Evolutionary conservation across 1,140 invertebrate species (phyloP), one percentile per base, ranked within the genome.

Genomic region (Leptopilina clavipes): DNA sequence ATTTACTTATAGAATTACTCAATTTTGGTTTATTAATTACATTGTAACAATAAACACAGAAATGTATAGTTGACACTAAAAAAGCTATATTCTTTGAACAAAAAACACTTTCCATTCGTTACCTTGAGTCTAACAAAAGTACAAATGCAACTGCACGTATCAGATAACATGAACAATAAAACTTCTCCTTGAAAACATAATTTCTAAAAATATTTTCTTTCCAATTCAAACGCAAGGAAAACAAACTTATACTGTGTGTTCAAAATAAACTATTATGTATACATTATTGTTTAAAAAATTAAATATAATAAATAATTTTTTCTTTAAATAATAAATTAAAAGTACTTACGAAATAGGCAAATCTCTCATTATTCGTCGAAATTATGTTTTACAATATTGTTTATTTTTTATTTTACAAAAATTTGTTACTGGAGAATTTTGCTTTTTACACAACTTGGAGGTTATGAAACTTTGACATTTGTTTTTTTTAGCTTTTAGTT

Each of bases 331-430:
- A 37, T 71, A 71, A 11, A 43, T 72, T 17, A 17, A 37, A 22
- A 59, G 37, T 78, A 82, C 81, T 82, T 71, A 80, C 81, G 77
- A 74, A 10, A 78, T 18, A 14, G 74, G 48, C 7, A 77, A 44
- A 37, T 82, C 77, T 56, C 72, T 79, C 76, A 81, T 82, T 31
- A 12, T 9, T 73, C 11, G 14, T 71, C 12, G 14, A 54, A 37
- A 40, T 75, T 1, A 31, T 31, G 14, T 65, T 22, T 6, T 19
- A n/a, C n/a, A n/a, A n/a, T 14, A 31, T 25, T 25, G 12, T 6
- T 11, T 56, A 1, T 19, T 25, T 11, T 8, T 17, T 52, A 52
- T 3, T 17, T 52, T 52, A 52, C 14, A 8, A 52, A n/a, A 17
- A 17, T 52, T 52, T 52, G 0, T 31, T 25, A n/a, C 2, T 54